These are phyloP conservation scores for Eupithecia subumbrata DNA, from an alignment of 2,888 invertebrate genomes.

Conservation along the genomic window DNA sequence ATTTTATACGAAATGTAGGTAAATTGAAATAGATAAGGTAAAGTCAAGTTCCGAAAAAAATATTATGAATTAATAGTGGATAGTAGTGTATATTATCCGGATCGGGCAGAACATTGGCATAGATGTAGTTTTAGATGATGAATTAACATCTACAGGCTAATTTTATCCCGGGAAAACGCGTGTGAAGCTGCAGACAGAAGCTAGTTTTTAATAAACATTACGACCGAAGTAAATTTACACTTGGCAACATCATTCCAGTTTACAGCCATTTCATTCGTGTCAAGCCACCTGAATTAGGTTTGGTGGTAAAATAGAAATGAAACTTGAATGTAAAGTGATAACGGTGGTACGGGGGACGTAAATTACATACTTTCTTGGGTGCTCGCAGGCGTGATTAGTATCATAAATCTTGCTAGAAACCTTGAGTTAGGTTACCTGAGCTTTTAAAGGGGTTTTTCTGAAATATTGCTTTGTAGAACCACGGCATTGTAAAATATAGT, in stretches of 20 bases:
- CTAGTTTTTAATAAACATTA: conserved; percentile 34
- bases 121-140: not conserved
- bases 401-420: conserved; percentile 40
- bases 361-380: conserved; percentile 31
- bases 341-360: conserved; percentile 25
- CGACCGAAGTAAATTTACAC: conserved; percentile 35
- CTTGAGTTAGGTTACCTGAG: conserved; percentile 31
- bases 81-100: no score
- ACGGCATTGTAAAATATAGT: not conserved
- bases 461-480: not conserved
- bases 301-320: conserved; percentile 41
- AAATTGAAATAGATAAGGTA: no score
- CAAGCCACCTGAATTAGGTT: conserved; percentile 43
- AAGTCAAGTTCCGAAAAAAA: no score
- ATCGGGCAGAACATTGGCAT: no score
- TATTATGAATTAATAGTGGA: no score
- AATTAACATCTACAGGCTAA: not conserved
- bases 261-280: conserved; percentile 44
- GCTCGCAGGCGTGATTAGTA: conserved; percentile 37
- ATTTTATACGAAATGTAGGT: no score
- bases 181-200: not conserved
- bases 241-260: conserved; percentile 32
- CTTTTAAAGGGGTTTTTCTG: conserved; percentile 14
- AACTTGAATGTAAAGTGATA: conserved; percentile 30
- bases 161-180: not conserved